Evolutionary conservation across 2,113 vertebrate genomes (phyloP).

Genomic region (Nothocercus julius): DNA sequence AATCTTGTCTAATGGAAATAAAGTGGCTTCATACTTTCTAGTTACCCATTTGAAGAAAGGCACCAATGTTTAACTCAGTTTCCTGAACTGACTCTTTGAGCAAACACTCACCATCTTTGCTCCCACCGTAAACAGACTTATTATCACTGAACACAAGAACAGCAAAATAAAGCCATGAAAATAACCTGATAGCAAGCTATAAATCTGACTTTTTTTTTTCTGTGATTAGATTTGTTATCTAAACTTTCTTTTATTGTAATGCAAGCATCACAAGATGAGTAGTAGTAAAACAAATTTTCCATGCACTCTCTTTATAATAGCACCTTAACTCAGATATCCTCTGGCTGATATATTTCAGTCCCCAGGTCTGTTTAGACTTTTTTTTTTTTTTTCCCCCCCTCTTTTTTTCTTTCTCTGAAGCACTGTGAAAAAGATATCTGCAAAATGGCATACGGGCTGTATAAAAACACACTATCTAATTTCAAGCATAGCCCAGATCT

Average conservation of each 20-base stretch:
- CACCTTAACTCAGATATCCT: background rate
- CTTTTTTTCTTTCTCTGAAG: background rate
- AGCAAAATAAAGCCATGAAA: background rate
- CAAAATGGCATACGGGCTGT: background rate
- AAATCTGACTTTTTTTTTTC: background rate
- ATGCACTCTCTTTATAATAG: background rate
- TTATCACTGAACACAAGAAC: background rate
- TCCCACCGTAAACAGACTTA: background rate
- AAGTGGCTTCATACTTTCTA: background rate
- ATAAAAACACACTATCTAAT: background rate
- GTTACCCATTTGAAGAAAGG: background rate
- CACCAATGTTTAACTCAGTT: background rate
- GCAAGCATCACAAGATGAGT: background rate
- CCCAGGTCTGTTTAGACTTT: background rate
- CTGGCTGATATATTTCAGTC: background rate
- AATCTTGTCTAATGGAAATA: background rate
- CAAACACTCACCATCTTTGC: background rate
- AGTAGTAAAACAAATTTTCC: background rate
- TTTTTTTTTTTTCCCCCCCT: background rate
- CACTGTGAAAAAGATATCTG: background rate
- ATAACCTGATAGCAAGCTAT: background rate
- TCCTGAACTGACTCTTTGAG: background rate
- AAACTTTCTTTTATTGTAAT: background rate
- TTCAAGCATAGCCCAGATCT: background rate
- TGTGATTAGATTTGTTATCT: background rate